A percentile compares a stretch with the other conserved stretches of the same genome.
These are phyloP conservation scores for Amniataba percoides DNA, from an alignment of 2,797 vertebrate genomes.

Conservation along the genomic window DNA sequence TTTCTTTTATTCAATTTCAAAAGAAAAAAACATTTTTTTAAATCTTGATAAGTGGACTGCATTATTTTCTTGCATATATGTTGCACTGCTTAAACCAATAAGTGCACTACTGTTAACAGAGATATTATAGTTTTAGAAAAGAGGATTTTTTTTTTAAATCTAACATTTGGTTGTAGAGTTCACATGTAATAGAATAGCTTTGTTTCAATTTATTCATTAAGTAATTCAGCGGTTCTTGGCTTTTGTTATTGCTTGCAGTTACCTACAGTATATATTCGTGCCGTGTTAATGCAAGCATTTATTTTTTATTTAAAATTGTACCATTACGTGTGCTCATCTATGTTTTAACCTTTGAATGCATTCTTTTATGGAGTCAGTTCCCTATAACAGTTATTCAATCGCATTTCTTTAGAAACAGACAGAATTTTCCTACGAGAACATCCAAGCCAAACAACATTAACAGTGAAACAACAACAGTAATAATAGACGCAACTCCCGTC, in stretches of 20 bases:
- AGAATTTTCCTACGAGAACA: conserved; percentile 76
- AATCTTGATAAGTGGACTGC: conserved; percentile 89
- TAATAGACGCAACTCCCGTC: conserved; percentile 72
- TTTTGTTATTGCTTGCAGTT: conserved; percentile 85
- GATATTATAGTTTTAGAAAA: conserved; percentile 88
- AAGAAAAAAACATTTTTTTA: conserved; percentile 76
- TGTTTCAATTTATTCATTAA: conserved; percentile 82
- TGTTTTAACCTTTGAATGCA: conserved; percentile 73
- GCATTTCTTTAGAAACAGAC: conserved; percentile 76
- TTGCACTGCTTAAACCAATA: conserved; percentile 92
- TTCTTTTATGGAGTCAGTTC: conserved; percentile 77
- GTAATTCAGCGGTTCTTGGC: conserved; percentile 82
- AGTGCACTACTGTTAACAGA: conserved; percentile 92
- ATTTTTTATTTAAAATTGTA: conserved; percentile 80
- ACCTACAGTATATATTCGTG: conserved; percentile 82
- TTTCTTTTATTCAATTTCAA: conserved; percentile 84
- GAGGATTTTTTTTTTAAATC: conserved; percentile 75
- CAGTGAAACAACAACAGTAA: conserved; percentile 73
- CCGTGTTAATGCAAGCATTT: conserved; percentile 83
- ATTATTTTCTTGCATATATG: conserved; percentile 90
- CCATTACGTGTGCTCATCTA: conserved; percentile 80
- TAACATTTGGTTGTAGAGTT: conserved; percentile 86
- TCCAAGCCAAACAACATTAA: conserved; percentile 84
- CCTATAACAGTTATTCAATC: conserved; percentile 76
- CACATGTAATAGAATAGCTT: conserved; percentile 84